phyloP scores from a whole-genome alignment of 2,888 invertebrate genomes.

The Morpho achilles region DNA sequence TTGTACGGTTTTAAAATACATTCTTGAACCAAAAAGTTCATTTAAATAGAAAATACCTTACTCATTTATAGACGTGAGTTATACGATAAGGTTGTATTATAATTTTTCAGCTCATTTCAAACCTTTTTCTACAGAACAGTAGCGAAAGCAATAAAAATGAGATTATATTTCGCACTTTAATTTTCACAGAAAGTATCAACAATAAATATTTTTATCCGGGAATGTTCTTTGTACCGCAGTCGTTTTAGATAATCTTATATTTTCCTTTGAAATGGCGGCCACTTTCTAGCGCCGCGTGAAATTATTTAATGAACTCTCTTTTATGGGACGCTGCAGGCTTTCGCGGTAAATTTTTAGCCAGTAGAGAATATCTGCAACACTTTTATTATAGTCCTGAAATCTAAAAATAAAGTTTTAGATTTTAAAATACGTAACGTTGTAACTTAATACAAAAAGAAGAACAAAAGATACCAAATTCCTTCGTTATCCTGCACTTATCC shows the following conservation, averaged over 20 bases:
- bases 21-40: too few relatives aligned
- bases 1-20: too few relatives aligned
- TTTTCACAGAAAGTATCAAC: conserved; percentile 7
- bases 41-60: too few relatives aligned
- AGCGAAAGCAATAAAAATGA: background rate
- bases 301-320: conserved; percentile 25
- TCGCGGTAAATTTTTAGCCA: conserved; percentile 15
- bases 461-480: too few relatives aligned
- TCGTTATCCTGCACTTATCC: too few relatives aligned
- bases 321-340: conserved; percentile 20
- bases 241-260: conserved; percentile 17
- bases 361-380: conserved; percentile 9
- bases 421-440: too few relatives aligned
- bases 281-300: conserved; percentile 21
- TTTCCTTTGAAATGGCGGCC: conserved; percentile 17
- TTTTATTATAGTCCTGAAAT: background rate
- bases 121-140: too few relatives aligned
- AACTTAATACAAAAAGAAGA: too few relatives aligned
- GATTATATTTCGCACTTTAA: conserved; percentile 1
- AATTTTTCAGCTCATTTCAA: too few relatives aligned
- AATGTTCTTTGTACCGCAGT: conserved; percentile 5
- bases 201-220: conserved; percentile 9
- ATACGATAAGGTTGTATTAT: too few relatives aligned
- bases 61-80: too few relatives aligned
- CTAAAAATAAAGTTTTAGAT: too few relatives aligned